A percentile compares a stretch with the other conserved stretches of the same genome.
These are phyloP conservation scores for Habropoda laboriosa DNA, from an alignment of 1,140 invertebrate species.

Conservation along the genomic window DNA sequence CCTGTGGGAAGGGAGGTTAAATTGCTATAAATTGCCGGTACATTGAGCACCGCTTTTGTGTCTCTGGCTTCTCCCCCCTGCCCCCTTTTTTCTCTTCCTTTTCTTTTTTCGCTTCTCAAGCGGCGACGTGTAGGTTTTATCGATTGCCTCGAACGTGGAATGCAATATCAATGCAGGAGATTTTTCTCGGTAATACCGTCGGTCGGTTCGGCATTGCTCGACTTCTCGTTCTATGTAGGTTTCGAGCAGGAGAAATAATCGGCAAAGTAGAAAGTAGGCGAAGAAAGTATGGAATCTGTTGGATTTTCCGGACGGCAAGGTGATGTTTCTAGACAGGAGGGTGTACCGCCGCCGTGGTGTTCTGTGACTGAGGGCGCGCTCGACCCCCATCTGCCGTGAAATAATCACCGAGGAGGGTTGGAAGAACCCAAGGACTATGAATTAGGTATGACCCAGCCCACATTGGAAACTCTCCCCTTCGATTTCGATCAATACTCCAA, in stretches of 20 bases:
- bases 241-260: too few relatives aligned
- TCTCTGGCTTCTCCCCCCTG: too few relatives aligned
- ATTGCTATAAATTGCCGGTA: too few relatives aligned
- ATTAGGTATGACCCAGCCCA: conserved; percentile 71
- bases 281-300: too few relatives aligned
- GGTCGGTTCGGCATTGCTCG: too few relatives aligned
- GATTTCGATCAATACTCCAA: conserved; percentile 74
- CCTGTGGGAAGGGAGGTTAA: conserved; percentile 43
- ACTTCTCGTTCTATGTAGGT: too few relatives aligned
- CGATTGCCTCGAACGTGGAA: neutral
- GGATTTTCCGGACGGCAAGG: conserved; percentile 14
- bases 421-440: conserved; percentile 69
- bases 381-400: conserved; percentile 48
- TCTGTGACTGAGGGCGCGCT: conserved; percentile 33
- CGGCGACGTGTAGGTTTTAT: too few relatives aligned
- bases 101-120: neutral
- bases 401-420: conserved; percentile 65
- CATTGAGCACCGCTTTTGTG: too few relatives aligned
- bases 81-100: too few relatives aligned
- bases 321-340: neutral
- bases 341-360: conserved; percentile 18
- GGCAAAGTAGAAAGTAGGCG: too few relatives aligned
- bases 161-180: too few relatives aligned
- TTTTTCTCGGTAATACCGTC: conserved; percentile 11
- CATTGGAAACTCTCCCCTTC: conserved; percentile 68